A percentile compares a stretch with the other conserved stretches of the same genome.
Conservation (phyloP, 2,888 invertebrate species). For the Callyntrura sp. region DNA sequence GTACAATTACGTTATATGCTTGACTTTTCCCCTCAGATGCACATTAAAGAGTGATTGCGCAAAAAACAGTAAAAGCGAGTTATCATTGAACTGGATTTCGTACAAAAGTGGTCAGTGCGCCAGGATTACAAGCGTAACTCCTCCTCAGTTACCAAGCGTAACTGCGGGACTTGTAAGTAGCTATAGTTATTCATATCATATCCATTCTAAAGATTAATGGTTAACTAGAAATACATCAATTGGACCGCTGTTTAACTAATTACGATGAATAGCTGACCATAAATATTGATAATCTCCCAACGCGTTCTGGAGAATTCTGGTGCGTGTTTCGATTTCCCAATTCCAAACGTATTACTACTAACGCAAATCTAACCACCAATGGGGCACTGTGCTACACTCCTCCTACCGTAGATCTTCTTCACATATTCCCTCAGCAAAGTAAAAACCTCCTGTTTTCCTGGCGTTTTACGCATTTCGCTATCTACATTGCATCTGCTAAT, state of each 20-base stretch:
- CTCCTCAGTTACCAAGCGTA: slow-evolving; percentile 96
- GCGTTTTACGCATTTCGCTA: no score
- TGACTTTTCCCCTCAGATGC: slow-evolving; percentile 87
- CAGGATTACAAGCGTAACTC: slow-evolving; percentile 96
- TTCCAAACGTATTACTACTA: slow-evolving; percentile 95
- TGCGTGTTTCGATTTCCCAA: slow-evolving; percentile 96
- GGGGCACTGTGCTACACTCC: slow-evolving; percentile 98
- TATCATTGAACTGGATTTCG: slow-evolving; percentile 97
- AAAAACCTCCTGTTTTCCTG: no score
- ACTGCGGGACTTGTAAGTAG: slow-evolving; percentile 93
- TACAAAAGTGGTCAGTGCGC: slow-evolving; percentile 99
- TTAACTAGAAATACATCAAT: no score
- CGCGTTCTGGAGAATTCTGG: slow-evolving; percentile 94
- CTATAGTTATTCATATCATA: no score
- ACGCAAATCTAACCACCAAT: slow-evolving; percentile 92
- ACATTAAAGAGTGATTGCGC: slow-evolving; percentile 96
- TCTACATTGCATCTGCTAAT: no score
- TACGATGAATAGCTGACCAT: slow-evolving; percentile 96
- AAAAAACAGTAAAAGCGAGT: slow-evolving; percentile 90
- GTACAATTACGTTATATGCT: no score
- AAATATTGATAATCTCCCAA: slow-evolving; percentile 97
- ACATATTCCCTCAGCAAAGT: slow-evolving; percentile 96
- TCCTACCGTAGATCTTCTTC: slow-evolving; percentile 95
- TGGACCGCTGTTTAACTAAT: no score
- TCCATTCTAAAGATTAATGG: no score